Base-by-base conservation (phyloP, 1,140 invertebrate genomes). In the Diorhabda elongata region DNA sequence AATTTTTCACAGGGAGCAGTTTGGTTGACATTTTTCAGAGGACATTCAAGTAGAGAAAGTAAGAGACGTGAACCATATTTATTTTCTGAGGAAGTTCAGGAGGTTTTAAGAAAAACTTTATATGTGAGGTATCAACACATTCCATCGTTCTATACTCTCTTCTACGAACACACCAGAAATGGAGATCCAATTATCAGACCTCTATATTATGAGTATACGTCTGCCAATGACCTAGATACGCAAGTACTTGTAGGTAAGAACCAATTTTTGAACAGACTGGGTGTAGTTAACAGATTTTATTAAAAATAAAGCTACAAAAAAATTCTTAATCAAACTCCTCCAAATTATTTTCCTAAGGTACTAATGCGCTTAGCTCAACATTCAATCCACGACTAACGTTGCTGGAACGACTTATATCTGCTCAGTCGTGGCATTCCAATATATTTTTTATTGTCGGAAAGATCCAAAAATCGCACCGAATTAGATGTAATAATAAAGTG, bases 61-160 rank as follows among this genome's bases (percentile, higher is more conserved):
- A 95, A 94, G 77, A 87, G 97, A 3, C 86, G 97, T 44, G 98
- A 99, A 82, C 97, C 97, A 0, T 99, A 95, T 92, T 85, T 98
- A 1, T 97, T 92, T 79, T 89, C 91, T 26, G 87, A 93, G 5
- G 83, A 90, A 69, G 91, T 91, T 5, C 88, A 88, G 44, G 81
- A 85, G 9, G 83, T 92, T 0, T 89, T 98, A 6, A 83, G 95
- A 9, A 88, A 91, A 61, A 90, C 94, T 2, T 83, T 98, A 42
- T 81, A 91, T 43, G 83, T 86, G 11, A 85, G 97, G 61, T 99
- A 99, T 78, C 86, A 88, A 0, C 91, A 94, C 66, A 80, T 98
- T 5, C 96, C 97, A 7, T 88, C 91, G 70, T 98, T 96, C 96
- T 97, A 99, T 80, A 97, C 96, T 0, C 79, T 97, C 3, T 99